phyloP scores from a whole-genome alignment of 2,888 invertebrate species.

The Chymomyza caudatula region DNA sequence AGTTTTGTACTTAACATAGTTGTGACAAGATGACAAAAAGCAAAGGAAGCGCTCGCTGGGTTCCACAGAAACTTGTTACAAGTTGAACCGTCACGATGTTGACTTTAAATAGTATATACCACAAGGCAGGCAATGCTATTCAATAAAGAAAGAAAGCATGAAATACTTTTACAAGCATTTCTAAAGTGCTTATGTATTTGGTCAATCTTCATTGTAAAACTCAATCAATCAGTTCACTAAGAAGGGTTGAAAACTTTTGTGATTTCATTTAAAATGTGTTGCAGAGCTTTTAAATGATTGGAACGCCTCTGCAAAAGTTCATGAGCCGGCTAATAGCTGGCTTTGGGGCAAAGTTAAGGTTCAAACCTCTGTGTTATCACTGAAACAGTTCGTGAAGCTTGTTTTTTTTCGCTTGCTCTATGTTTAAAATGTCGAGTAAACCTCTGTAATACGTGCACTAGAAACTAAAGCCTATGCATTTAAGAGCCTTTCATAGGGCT shows the following conservation, averaged over 20 bases:
- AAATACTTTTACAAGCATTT: background rate
- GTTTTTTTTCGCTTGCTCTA: too few relatives aligned
- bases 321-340: background rate
- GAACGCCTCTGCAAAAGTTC: too few relatives aligned
- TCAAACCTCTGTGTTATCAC: background rate
- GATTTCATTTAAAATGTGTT: background rate
- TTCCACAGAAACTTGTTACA: constrained; percentile 27
- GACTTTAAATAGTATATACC: background rate
- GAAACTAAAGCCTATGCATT: too few relatives aligned
- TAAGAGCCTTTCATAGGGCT: too few relatives aligned
- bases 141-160: background rate
- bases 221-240: background rate
- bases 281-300: too few relatives aligned
- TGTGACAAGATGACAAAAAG: constrained; percentile 70
- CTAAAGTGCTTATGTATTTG: background rate
- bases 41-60: constrained; percentile 31
- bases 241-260: background rate
- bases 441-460: too few relatives aligned
- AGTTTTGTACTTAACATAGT: constrained; percentile 72
- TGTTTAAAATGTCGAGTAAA: too few relatives aligned
- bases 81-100: background rate
- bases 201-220: background rate
- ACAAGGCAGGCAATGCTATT: background rate
- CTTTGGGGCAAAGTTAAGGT: background rate
- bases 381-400: too few relatives aligned